Evolutionary conservation across 2,888 invertebrate genomes (phyloP).

Genomic region (Incurvaria masculella): DNA sequence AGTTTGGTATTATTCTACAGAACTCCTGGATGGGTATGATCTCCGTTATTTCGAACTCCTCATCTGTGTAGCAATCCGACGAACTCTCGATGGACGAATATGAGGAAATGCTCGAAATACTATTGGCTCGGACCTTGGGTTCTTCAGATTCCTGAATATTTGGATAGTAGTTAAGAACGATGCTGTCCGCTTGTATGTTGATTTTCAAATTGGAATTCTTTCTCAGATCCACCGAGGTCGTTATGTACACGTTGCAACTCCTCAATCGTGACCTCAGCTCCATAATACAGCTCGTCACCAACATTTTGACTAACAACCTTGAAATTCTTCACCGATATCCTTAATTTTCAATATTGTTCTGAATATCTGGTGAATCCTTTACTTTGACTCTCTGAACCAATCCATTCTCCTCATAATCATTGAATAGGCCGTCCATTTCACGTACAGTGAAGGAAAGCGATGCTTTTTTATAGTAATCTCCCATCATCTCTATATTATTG

Average conservation of each 20-base stretch:
- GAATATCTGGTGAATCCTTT: conserved; percentile 14
- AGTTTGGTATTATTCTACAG: conserved; percentile 48
- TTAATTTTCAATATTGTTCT: neutral
- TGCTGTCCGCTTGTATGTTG: conserved; percentile 43
- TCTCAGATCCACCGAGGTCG: conserved; percentile 39
- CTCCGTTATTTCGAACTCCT: conserved; percentile 32
- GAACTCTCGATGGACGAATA: conserved; percentile 49
- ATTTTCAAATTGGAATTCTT: conserved; percentile 46
- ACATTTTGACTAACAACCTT: conserved; percentile 28
- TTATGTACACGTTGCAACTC: conserved; percentile 59
- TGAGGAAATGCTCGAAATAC: no score
- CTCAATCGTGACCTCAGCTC: conserved; percentile 59
- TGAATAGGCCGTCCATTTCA: conserved; percentile 71
- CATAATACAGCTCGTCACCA: conserved; percentile 51
- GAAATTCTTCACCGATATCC: neutral
- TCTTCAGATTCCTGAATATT: conserved; percentile 22
- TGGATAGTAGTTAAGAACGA: conserved; percentile 39
- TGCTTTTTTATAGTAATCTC: conserved; percentile 81
- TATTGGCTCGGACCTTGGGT: conserved; percentile 17
- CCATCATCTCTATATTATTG: conserved; percentile 77
- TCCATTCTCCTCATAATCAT: conserved; percentile 60
- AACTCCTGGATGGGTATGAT: conserved; percentile 38
- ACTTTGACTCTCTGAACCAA: conserved; percentile 41
- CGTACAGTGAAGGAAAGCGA: conserved; percentile 77
- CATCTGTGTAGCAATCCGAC: conserved; percentile 43